These are phyloP conservation scores for Aphaenogaster rudis DNA, from an alignment of 1,140 invertebrate species.

Conservation along the genomic window DNA sequence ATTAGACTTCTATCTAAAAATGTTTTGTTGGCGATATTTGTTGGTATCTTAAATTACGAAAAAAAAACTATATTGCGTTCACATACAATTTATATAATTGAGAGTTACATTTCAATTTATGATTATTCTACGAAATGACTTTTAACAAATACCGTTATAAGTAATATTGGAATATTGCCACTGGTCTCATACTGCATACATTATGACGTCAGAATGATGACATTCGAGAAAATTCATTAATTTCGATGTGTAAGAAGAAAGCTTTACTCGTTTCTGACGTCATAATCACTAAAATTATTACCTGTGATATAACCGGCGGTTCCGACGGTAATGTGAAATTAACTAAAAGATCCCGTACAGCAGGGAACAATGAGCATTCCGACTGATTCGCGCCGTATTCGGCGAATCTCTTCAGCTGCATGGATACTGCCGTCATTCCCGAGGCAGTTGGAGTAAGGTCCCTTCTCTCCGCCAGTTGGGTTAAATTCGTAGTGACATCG, in stretches of 20 bases:
- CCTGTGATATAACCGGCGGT: constrained; percentile 87
- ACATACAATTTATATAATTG: neutral
- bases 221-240: neutral
- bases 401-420: constrained; percentile 91
- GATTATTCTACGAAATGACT: neutral
- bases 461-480: constrained; percentile 94
- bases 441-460: constrained; percentile 89
- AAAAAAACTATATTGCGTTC: constrained; percentile 10
- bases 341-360: constrained; percentile 94
- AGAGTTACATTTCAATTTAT: neutral
- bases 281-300: constrained; percentile 59
- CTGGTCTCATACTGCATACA: neutral
- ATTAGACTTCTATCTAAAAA: neutral
- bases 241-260: neutral
- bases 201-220: neutral
- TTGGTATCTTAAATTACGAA: neutral
- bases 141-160: neutral
- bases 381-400: constrained; percentile 90
- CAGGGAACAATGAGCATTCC: constrained; percentile 96
- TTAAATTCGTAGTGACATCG: constrained; percentile 94
- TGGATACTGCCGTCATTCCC: constrained; percentile 89
- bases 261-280: neutral
- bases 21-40: neutral
- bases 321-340: constrained; percentile 93
- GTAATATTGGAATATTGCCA: neutral